Evolutionary conservation across 2,888 invertebrate species (phyloP).

Genomic region (Onthophagus sagittarius): DNA sequence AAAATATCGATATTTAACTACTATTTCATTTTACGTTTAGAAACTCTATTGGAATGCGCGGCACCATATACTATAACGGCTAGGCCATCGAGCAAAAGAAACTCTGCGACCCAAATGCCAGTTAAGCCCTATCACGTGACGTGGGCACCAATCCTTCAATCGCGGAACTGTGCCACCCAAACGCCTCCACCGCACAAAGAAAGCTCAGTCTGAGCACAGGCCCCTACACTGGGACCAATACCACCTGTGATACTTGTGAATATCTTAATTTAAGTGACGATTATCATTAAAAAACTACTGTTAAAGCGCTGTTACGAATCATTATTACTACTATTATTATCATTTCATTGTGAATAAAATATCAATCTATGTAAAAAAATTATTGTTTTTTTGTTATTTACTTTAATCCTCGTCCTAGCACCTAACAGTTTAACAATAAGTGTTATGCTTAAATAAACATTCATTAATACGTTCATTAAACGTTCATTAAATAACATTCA

Average conservation of each 20-base stretch:
- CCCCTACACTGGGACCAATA: conserved; percentile 45
- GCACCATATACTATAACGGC: conserved; percentile 48
- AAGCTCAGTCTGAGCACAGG: conserved; percentile 46
- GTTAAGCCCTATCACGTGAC: conserved; percentile 50
- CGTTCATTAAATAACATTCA: too few species aligned
- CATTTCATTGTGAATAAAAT: conserved; percentile 49
- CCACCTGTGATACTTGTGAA: conserved; percentile 52
- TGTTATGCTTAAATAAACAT: too few species aligned
- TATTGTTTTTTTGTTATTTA: background rate
- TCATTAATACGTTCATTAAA: too few species aligned
- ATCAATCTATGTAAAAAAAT: conserved; percentile 39
- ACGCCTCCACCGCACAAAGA: conserved; percentile 49
- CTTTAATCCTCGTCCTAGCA: background rate
- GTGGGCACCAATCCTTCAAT: conserved; percentile 49
- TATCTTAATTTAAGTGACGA: conserved; percentile 46
- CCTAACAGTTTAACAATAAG: background rate
- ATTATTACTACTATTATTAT: conserved; percentile 38
- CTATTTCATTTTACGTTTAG: background rate
- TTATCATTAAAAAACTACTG: conserved; percentile 38
- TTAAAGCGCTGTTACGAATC: conserved; percentile 39
- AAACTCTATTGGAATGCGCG: conserved; percentile 25
- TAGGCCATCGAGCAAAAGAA: conserved; percentile 45
- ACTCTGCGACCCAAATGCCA: conserved; percentile 49
- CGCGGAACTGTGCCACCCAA: conserved; percentile 48
- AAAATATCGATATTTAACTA: background rate